Percentiles rank a stretch among this genome's conserved stretches.
phyloP scores from a whole-genome alignment of 2,888 invertebrate genomes.

The Patella pellucida region DNA sequence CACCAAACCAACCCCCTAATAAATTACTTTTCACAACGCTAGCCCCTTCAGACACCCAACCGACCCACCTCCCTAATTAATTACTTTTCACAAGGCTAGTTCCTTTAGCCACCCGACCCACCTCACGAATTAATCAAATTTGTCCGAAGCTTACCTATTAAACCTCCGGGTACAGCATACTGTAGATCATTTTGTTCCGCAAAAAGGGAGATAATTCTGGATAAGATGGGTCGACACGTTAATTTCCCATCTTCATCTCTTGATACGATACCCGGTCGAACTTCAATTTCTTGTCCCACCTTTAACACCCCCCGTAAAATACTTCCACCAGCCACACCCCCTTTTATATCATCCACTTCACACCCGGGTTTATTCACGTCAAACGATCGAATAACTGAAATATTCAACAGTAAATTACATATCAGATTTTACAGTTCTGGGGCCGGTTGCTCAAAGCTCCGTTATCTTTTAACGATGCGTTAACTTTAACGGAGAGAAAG shows the following conservation, averaged over 20 bases:
- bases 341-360: slow-evolving; percentile 96
- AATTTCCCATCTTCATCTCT: slow-evolving; percentile 96
- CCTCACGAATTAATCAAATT: too few relatives aligned
- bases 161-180: slow-evolving; percentile 99
- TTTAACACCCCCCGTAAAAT: slow-evolving; percentile 95
- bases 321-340: slow-evolving; percentile 99
- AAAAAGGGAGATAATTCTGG: slow-evolving; percentile 94
- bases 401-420: too few relatives aligned
- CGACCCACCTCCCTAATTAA: too few relatives aligned
- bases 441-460: too few relatives aligned
- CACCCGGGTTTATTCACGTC: slow-evolving; percentile 99
- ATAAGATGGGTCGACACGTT: slow-evolving; percentile 96
- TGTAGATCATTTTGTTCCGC: slow-evolving; percentile 98
- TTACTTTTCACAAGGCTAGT: too few relatives aligned
- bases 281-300: slow-evolving; percentile 98
- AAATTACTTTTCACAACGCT: too few relatives aligned
- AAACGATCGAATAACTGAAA: slow-evolving; percentile 82
- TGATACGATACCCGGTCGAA: slow-evolving; percentile 95
- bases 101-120: too few relatives aligned
- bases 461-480: too few relatives aligned
- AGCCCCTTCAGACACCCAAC: too few relatives aligned
- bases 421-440: background rate
- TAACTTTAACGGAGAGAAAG: too few relatives aligned
- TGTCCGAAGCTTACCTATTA: slow-evolving; percentile 79
- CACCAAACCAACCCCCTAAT: too few relatives aligned